Conservation (phyloP, 2,113 vertebrate genomes). For the Mastomys coucha region DNA sequence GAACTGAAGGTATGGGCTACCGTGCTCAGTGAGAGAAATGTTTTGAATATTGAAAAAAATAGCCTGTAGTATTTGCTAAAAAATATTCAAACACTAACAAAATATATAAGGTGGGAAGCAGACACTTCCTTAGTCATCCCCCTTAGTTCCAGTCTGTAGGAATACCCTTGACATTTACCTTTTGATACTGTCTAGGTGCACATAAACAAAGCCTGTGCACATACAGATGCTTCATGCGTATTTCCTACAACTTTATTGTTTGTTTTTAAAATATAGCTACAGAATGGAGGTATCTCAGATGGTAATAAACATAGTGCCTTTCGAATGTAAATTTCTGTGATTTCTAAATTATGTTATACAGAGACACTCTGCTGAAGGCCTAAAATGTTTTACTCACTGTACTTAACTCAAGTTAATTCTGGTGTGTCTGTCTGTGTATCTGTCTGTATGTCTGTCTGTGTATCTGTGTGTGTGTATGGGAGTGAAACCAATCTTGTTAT, state of each 20-base stretch:
- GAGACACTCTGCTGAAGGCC: neutral
- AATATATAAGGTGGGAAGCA: neutral
- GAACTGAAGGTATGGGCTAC: neutral
- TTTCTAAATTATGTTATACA: neutral
- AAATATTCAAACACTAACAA: neutral
- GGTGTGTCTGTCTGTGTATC: neutral
- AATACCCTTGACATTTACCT: neutral
- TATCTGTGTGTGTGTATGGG: neutral
- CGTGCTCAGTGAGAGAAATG: neutral
- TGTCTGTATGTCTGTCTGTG: neutral
- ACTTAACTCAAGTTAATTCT: neutral
- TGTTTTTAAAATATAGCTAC: neutral
- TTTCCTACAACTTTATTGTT: neutral
- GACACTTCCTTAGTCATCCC: neutral
- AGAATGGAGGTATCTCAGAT: neutral
- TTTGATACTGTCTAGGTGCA: neutral
- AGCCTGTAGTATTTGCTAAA: neutral
- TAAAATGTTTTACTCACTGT: neutral
- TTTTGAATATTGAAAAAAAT: neutral
- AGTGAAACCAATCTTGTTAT: neutral
- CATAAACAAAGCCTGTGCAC: neutral
- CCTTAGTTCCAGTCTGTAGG: neutral
- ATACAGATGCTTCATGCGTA: accelerated
- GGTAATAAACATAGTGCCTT: neutral
- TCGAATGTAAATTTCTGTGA: neutral